These are phyloP conservation scores for Oligia latruncula DNA, from an alignment of 2,888 invertebrate species.

Conservation along the genomic window DNA sequence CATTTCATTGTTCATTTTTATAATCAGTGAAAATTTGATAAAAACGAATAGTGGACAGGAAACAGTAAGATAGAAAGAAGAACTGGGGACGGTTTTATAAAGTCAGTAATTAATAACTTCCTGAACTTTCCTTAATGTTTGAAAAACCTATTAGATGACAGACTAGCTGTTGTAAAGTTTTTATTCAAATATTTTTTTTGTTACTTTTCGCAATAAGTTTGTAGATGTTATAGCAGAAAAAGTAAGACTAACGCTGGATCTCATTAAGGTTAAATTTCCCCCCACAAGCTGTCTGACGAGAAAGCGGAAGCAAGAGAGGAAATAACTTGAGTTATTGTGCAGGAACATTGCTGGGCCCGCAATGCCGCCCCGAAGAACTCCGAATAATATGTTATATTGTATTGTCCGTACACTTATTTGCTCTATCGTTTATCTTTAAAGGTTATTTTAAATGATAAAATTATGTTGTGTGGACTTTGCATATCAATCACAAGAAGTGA, in stretches of 20 bases:
- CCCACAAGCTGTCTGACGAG: neutral
- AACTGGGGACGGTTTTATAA: neutral
- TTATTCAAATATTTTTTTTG: neutral
- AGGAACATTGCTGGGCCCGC: slow-evolving; percentile 7
- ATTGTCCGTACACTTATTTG: neutral
- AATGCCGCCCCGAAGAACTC: slow-evolving; percentile 24
- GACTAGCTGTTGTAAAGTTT: neutral
- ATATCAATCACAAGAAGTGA: slow-evolving; percentile 8
- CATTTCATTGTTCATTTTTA: neutral
- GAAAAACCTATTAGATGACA: neutral
- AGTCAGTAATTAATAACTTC: neutral
- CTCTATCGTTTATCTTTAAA: neutral
- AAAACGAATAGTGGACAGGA: neutral
- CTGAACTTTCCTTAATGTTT: neutral
- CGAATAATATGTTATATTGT: neutral
- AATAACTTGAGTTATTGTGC: slow-evolving; percentile 9
- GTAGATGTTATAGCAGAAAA: neutral
- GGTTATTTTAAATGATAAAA: slow-evolving; percentile 7
- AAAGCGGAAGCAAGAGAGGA: slow-evolving; percentile 8
- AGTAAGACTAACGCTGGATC: neutral
- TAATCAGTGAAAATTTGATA: neutral
- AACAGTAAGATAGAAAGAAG: neutral
- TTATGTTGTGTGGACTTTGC: slow-evolving; percentile 2
- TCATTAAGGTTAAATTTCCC: slow-evolving; percentile 7
- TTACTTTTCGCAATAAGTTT: neutral